Evolutionary conservation across 2,797 vertebrate species (phyloP).

Genomic region (Urophycis tenuis): DNA sequence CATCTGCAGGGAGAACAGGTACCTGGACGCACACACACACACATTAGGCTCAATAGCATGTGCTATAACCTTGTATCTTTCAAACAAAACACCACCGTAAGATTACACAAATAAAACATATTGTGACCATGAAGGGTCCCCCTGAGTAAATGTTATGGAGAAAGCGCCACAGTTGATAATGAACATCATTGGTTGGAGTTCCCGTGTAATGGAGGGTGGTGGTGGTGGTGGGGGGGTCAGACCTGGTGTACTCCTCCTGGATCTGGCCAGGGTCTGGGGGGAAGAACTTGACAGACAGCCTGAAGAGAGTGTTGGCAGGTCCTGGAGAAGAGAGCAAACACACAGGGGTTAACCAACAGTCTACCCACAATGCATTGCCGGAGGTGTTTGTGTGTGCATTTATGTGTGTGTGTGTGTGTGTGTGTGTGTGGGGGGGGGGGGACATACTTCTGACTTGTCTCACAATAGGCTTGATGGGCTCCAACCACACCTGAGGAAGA

Average conservation of each 20-base stretch:
- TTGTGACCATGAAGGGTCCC: no score
- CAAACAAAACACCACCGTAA: no score
- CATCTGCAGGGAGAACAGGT: conserved; percentile 92
- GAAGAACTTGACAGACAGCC: conserved; percentile 95
- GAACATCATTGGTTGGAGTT: background rate
- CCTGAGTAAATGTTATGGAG: conserved; percentile 3
- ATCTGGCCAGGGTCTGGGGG: conserved; percentile 96
- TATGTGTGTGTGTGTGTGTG: no score
- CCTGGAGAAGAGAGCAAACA: conserved; percentile 59
- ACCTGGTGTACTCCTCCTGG: conserved; percentile 95
- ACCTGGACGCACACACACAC: conserved; percentile 65
- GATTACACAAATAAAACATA: no score
- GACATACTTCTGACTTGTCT: conserved; percentile 93
- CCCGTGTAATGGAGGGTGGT: background rate
- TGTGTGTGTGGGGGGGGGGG: background rate
- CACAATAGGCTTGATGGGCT: conserved; percentile 83
- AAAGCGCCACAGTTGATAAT: background rate
- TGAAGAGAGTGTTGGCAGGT: conserved; percentile 81
- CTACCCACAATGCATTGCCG: conserved; percentile 8
- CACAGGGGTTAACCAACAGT: background rate
- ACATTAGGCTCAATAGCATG: no score
- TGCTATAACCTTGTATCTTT: no score
- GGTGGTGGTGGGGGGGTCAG: conserved; percentile 28
- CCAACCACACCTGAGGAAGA: conserved; percentile 85
- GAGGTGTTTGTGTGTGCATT: no score